Base-by-base conservation (phyloP, 2,797 vertebrate genomes). In the Scleropages formosus region DNA sequence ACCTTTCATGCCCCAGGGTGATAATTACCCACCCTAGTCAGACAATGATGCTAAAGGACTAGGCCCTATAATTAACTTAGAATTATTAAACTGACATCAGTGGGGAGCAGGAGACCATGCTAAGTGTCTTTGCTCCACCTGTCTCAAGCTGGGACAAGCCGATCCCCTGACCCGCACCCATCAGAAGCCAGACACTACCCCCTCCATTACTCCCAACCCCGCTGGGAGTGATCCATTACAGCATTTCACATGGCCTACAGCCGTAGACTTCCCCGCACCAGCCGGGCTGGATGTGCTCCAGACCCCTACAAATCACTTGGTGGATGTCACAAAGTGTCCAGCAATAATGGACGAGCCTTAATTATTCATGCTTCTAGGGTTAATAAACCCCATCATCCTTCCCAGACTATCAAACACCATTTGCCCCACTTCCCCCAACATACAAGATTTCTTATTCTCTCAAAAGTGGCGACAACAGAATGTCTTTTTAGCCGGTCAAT, bases 281-380 rank as follows among this genome's bases (percentile, higher is more conserved):
- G 16, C 24, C 47, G 15, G 67, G 3, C 53, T 56, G 53, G 53
- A 56, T 56, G 18, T 56, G 11, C 18, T 56, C 53, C 18, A 56
- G 12, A 12, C 53, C 53, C 18, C 12, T 18, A 56, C 11, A 9
- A 1, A 56, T 9, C 53, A 10, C 53, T 9, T 2, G 18, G 53
- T 53, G 11, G 18, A 12, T 86, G 87, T 80, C 83, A 72, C 78
- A 83, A 68, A 82, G 78, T 11, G 11, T 51, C 49, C 49, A 51
- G 7, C 11, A 51, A 51, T 86, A 86, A 89, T 85, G 80, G 82
- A 86, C 75, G 75, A 75, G 73, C 78, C 78, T 90, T 80, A 87
- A 91, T 91, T 87, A 89, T 87, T 86, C 84, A 89, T 89, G 87
- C 61, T 82, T 89, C 80, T 84, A 79, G 80, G 31, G 6, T 31